Percentiles rank a stretch among this genome's conserved stretches.
Conservation (phyloP, 2,113 vertebrate genomes). For the Abramis brama region DNA sequence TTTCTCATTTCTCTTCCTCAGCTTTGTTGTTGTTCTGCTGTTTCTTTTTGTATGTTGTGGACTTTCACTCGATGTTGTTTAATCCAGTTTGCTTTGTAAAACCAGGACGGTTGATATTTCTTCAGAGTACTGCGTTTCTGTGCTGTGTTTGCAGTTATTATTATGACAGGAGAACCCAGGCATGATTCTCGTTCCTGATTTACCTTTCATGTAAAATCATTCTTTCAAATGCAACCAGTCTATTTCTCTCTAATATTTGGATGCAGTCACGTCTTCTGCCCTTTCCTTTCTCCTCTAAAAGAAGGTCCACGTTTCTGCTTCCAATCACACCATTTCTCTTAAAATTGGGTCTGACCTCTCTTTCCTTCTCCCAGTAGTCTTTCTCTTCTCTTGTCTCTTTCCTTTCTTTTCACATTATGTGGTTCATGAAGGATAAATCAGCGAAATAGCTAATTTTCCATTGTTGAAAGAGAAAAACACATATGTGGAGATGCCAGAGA, state of each 20-base stretch:
- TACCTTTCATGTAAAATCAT: conserved; percentile 35
- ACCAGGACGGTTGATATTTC: neutral
- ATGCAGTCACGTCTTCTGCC: conserved; percentile 46
- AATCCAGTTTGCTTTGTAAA: conserved; percentile 23
- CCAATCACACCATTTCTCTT: neutral
- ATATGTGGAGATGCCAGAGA: neutral
- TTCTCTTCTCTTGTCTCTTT: conserved; percentile 50
- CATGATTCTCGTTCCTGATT: conserved; percentile 10
- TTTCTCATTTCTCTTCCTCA: neutral
- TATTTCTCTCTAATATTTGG: conserved; percentile 44
- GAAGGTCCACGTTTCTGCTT: neutral
- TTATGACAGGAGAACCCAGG: conserved; percentile 19
- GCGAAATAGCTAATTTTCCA: neutral
- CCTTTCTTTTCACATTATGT: conserved; percentile 51
- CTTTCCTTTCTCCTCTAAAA: conserved; percentile 39
- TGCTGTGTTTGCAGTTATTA: conserved; percentile 13
- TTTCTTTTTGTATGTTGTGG: conserved; percentile 14
- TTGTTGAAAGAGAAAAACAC: conserved; percentile 8
- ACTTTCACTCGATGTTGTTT: neutral
- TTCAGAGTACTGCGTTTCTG: neutral
- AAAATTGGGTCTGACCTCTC: conserved; percentile 48
- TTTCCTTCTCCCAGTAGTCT: conserved; percentile 37
- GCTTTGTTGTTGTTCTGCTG: conserved; percentile 16
- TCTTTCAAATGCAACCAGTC: conserved; percentile 37
- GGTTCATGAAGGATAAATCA: conserved; percentile 37